These are phyloP conservation scores for Pomacea canaliculata DNA, from an alignment of 2,888 invertebrate genomes.

Conservation along the genomic window DNA sequence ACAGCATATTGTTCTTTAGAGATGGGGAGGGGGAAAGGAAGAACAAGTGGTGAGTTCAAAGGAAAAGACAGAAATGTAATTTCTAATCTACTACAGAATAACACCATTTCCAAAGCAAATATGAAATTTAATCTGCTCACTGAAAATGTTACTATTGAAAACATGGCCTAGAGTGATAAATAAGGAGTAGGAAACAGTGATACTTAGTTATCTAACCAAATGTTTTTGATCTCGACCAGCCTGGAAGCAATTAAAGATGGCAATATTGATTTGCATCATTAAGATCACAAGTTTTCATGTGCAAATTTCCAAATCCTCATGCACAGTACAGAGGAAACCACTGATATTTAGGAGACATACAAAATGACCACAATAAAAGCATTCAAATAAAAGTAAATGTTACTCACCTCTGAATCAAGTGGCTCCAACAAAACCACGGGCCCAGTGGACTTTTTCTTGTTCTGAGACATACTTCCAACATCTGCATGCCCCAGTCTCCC, in stretches of 20 bases:
- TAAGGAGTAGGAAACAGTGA: too few relatives aligned
- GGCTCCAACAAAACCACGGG: conserved; percentile 77
- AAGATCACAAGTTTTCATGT: too few relatives aligned
- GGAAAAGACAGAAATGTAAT: neutral
- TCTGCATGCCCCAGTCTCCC: conserved; percentile 31
- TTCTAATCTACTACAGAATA: neutral
- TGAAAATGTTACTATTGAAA: too few relatives aligned
- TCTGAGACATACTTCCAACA: conserved; percentile 17
- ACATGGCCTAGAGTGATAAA: too few relatives aligned
- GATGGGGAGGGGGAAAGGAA: conserved; percentile 4
- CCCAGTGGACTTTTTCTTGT: conserved; percentile 54
- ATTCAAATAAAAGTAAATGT: neutral
- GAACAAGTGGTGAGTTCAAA: neutral
- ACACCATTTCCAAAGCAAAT: too few relatives aligned
- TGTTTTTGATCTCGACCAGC: too few relatives aligned
- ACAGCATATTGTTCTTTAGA: neutral
- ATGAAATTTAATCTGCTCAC: too few relatives aligned
- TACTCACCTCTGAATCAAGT: conserved; percentile 73
- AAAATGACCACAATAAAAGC: neutral
- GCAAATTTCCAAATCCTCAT: too few relatives aligned
- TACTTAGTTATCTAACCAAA: too few relatives aligned
- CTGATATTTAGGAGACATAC: neutral
- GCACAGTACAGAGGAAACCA: too few relatives aligned
- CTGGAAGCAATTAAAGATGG: too few relatives aligned
- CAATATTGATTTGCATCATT: too few relatives aligned